phyloP scores from a whole-genome alignment of 23 tunicate genomes.

The Styela plicata region DNA sequence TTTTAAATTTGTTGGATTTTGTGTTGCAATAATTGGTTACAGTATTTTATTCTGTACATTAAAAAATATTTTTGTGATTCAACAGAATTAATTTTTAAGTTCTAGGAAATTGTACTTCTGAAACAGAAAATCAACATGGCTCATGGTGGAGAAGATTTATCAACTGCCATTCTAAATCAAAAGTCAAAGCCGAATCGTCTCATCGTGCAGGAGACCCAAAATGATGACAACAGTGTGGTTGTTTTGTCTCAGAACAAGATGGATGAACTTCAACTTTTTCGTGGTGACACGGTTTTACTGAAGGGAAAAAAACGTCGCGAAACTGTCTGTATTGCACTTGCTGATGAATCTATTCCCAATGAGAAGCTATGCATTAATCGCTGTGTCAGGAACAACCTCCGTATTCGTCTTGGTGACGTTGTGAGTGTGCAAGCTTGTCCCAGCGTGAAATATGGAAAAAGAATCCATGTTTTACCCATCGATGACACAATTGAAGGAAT shows the following conservation, averaged over 20 bases:
- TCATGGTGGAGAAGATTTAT: slow-evolving; percentile 45
- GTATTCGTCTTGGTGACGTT: slow-evolving; percentile 94
- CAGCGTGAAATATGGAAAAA: slow-evolving; percentile 92
- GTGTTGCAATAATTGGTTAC: too few species aligned
- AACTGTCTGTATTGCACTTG: slow-evolving; percentile 95
- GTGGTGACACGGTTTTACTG: slow-evolving; percentile 95
- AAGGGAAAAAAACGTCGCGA: slow-evolving; percentile 98
- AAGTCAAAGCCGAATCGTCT: slow-evolving; percentile 92
- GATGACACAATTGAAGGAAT: slow-evolving; percentile 99
- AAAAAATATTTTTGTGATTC: too few species aligned
- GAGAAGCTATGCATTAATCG: slow-evolving; percentile 95
- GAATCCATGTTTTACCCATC: slow-evolving; percentile 94
- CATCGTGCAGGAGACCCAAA: slow-evolving; percentile 89
- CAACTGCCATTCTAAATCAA: slow-evolving; percentile 85
- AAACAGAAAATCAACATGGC: not conserved
- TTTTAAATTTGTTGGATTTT: too few species aligned
- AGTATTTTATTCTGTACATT: too few species aligned
- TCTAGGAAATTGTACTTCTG: not conserved
- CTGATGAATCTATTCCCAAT: slow-evolving; percentile 80
- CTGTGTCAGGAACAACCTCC: slow-evolving; percentile 84
- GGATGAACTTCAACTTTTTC: slow-evolving; percentile 90
- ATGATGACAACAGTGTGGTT: slow-evolving; percentile 95
- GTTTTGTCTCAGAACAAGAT: slow-evolving; percentile 87
- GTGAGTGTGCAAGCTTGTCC: slow-evolving; percentile 97
- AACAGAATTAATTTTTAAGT: not conserved